These are phyloP conservation scores for Thera britannica DNA, from an alignment of 2,888 invertebrate genomes.

Conservation along the genomic window DNA sequence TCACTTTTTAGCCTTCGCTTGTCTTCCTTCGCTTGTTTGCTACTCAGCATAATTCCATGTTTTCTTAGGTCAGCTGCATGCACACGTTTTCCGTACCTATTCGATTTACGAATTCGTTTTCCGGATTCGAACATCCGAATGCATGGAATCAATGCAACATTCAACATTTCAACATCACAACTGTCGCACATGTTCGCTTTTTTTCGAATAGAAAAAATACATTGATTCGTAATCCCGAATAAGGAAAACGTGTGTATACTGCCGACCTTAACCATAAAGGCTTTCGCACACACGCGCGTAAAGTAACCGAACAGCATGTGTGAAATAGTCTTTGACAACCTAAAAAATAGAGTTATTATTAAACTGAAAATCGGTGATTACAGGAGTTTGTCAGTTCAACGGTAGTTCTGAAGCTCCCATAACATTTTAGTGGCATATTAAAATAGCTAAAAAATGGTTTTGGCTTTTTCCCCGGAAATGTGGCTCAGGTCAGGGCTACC, in stretches of 20 bases:
- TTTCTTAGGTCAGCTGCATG: not conserved
- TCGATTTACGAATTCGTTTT: too few species aligned
- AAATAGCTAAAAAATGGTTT: constrained; percentile 5
- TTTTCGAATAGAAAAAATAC: too few species aligned
- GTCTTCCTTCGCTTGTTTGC: not conserved
- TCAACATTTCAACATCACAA: too few species aligned
- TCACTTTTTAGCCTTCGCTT: not conserved
- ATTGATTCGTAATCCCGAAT: too few species aligned
- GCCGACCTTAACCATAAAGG: not conserved
- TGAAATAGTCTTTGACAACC: not conserved
- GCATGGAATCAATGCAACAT: too few species aligned
- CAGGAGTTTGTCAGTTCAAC: not conserved
- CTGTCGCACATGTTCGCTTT: too few species aligned
- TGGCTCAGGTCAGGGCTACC: constrained; percentile 21
- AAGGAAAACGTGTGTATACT: too few species aligned
- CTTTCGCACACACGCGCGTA: not conserved
- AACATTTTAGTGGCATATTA: not conserved
- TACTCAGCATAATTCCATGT: not conserved
- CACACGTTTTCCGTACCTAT: too few species aligned
- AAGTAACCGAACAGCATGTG: not conserved
- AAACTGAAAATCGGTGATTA: not conserved
- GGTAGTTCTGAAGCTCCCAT: not conserved
- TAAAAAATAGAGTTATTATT: not conserved
- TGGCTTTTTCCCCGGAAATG: not conserved
- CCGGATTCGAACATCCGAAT: too few species aligned